Evolutionary conservation across 2,113 vertebrate species (phyloP).

Genomic region (Silurus glanis): DNA sequence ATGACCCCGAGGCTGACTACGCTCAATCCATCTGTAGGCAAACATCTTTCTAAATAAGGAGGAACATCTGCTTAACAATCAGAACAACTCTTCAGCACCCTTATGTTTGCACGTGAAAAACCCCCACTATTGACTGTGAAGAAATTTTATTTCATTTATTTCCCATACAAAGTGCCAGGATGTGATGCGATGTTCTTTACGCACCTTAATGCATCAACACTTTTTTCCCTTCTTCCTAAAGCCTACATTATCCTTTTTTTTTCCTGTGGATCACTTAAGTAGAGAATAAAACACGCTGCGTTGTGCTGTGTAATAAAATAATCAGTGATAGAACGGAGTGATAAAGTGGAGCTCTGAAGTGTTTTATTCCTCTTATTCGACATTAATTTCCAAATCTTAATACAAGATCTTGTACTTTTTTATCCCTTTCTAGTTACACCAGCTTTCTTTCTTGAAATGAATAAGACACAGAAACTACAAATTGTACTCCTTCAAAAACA

Average conservation of each 20-base stretch:
- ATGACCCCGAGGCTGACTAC: conserved; percentile 57
- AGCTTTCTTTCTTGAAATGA: too few species aligned
- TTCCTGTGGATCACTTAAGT: background rate
- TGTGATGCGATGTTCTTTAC: background rate
- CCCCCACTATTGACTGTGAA: conserved; percentile 65
- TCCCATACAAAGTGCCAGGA: background rate
- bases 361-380: background rate
- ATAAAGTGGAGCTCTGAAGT: background rate
- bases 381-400: background rate
- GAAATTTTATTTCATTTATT: background rate
- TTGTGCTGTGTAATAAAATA: background rate
- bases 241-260: background rate
- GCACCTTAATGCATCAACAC: background rate
- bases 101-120: conserved; percentile 64
- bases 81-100: conserved; percentile 58
- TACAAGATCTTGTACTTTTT: too few species aligned
- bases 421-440: too few species aligned
- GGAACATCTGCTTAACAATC: conserved; percentile 63
- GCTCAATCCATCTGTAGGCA: conserved; percentile 57
- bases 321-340: background rate
- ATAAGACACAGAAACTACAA: too few species aligned
- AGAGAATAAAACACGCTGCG: background rate
- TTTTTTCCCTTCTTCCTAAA: background rate
- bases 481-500: too few species aligned
- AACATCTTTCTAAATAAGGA: conserved; percentile 65